phyloP scores from a whole-genome alignment of 92 coral and sea anemone genomes.

The Zoanthus gigantus region DNA sequence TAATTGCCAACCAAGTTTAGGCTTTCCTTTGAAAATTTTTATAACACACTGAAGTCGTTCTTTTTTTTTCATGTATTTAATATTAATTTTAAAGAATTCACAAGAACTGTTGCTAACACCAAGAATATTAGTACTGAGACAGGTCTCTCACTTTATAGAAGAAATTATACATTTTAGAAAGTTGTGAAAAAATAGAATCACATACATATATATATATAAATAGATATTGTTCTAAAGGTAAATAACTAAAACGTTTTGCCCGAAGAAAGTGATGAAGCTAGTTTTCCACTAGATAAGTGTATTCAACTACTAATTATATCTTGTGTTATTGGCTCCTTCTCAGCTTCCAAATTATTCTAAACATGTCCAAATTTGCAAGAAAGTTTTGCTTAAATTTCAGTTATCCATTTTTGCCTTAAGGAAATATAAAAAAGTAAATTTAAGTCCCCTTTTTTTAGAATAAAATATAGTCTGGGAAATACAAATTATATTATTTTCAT shows the following conservation, averaged over 20 bases:
- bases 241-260: not conserved
- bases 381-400: not conserved
- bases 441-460: not conserved
- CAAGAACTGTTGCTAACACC: not conserved
- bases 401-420: not conserved
- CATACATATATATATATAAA: not conserved
- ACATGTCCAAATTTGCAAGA: not conserved
- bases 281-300: not conserved
- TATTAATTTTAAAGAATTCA: constrained; percentile 8
- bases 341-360: not conserved
- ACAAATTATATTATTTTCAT: too few species aligned
- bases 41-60: not conserved
- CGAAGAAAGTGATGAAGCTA: not conserved
- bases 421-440: not conserved
- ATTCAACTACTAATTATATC: not conserved
- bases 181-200: not conserved
- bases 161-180: constrained; percentile 2
- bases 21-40: constrained; percentile 15
- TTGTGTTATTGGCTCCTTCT: too few species aligned
- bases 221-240: not conserved
- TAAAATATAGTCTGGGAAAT: not conserved
- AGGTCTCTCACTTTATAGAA: constrained; percentile 6
- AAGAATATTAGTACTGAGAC: not conserved
- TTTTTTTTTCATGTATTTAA: constrained; percentile 10
- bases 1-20: not conserved